A percentile compares a stretch with the other conserved stretches of the same genome.
phyloP scores from a whole-genome alignment of 2,888 invertebrate genomes.

The Lamellibrachia columna region DNA sequence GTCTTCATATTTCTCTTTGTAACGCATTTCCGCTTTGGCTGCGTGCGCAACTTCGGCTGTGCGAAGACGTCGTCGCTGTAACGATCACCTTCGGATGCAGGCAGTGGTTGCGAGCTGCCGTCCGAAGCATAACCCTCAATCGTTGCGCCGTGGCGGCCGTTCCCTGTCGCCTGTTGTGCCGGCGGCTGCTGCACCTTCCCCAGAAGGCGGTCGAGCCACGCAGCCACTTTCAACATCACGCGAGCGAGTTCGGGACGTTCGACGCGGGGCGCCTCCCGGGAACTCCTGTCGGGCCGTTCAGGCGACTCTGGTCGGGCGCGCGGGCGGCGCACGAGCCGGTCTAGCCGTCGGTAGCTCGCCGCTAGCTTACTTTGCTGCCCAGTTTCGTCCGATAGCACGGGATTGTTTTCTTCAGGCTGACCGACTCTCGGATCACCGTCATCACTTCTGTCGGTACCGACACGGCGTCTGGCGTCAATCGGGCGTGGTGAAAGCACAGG shows the following conservation, averaged over 20 bases:
- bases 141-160: background rate
- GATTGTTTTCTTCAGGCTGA: background rate
- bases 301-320: background rate
- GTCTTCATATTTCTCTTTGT: background rate
- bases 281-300: background rate
- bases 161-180: background rate
- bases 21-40: background rate
- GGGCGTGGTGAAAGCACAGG: background rate
- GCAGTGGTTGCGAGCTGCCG: background rate
- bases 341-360: background rate
- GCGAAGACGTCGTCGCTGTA: background rate
- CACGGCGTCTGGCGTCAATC: background rate
- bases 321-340: background rate
- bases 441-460: background rate
- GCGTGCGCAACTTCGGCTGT: background rate
- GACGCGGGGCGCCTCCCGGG: background rate
- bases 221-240: background rate
- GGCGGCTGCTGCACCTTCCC: background rate
- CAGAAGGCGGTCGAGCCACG: background rate
- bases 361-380: background rate
- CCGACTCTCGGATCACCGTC: background rate
- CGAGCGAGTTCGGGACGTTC: background rate
- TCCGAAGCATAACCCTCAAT: background rate
- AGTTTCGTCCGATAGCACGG: background rate
- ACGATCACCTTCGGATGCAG: background rate